A percentile compares a stretch with the other conserved stretches of the same genome.
phyloP scores from a whole-genome alignment of 1,140 invertebrate species.

The Tetranychus cinnabarinus region DNA sequence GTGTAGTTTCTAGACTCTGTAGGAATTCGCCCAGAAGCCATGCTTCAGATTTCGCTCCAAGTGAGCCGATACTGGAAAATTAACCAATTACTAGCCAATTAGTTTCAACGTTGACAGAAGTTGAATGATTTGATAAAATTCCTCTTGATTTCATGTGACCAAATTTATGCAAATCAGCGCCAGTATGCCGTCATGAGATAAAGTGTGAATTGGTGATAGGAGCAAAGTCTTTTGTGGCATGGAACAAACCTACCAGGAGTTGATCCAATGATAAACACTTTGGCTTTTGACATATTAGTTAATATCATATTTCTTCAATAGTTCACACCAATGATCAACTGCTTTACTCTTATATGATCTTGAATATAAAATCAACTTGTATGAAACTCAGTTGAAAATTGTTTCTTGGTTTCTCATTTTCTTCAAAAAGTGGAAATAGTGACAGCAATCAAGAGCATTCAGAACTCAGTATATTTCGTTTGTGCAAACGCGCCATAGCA shows the following conservation, averaged over 20 bases:
- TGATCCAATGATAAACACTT: conserved; percentile 60
- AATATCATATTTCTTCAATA: conserved; percentile 52
- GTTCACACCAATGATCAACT: conserved; percentile 43
- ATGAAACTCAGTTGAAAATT: conserved; percentile 58
- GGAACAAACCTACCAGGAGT: conserved; percentile 32
- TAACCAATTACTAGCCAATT: conserved; percentile 51
- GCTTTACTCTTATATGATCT: conserved; percentile 39
- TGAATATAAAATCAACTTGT: conserved; percentile 52
- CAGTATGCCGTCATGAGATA: conserved; percentile 33
- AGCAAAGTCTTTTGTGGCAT: background rate
- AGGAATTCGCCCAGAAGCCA: conserved; percentile 44
- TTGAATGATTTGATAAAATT: conserved; percentile 30
- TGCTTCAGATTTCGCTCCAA: conserved; percentile 39
- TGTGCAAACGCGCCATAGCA: conserved; percentile 72
- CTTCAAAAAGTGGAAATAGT: conserved; percentile 32
- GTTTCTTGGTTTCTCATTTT: conserved; percentile 25
- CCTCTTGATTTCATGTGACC: conserved; percentile 42
- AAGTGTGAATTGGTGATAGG: no score
- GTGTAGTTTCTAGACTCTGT: conserved; percentile 24
- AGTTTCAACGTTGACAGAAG: conserved; percentile 16
- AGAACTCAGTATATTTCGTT: conserved; percentile 87
- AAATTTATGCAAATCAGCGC: conserved; percentile 28
- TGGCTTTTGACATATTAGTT: conserved; percentile 39
- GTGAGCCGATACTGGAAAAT: conserved; percentile 68
- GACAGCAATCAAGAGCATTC: conserved; percentile 82